These are phyloP conservation scores for Zygothrica quintamaculata DNA, from an alignment of 2,888 invertebrate species.

Conservation along the genomic window DNA sequence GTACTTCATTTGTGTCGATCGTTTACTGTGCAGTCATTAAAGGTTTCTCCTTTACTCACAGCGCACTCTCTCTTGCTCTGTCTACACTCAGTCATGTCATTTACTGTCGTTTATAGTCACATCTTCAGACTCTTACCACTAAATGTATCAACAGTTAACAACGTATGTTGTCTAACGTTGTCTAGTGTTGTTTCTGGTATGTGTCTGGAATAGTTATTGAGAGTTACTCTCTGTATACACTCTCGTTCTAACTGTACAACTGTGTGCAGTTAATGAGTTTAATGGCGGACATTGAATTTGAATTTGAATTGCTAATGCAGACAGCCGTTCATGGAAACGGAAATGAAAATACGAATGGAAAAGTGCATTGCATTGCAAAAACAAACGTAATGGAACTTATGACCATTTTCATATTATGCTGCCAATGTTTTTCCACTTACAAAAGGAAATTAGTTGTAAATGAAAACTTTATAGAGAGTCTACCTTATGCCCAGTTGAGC, in stretches of 20 bases:
- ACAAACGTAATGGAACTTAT: slow-evolving; percentile 23
- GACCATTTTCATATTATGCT: slow-evolving; percentile 41
- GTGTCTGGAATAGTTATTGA: too few species aligned
- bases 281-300: slow-evolving; percentile 62
- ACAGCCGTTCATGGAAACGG: slow-evolving; percentile 60
- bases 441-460: slow-evolving; percentile 50
- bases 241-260: slow-evolving; percentile 24
- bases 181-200: slow-evolving; percentile 12
- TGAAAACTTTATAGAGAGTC: slow-evolving; percentile 22
- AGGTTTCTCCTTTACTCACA: slow-evolving; percentile 6
- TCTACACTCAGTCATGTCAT: neutral
- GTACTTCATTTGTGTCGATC: slow-evolving; percentile 75
- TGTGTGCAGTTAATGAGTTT: slow-evolving; percentile 81
- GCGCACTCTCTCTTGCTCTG: neutral
- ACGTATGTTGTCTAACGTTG: slow-evolving; percentile 25
- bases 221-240: neutral
- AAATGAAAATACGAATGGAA: slow-evolving; percentile 69
- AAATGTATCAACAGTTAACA: slow-evolving; percentile 4
- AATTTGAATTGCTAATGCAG: slow-evolving; percentile 80
- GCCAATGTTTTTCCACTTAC: slow-evolving; percentile 21
- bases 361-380: slow-evolving; percentile 42
- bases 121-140: neutral
- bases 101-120: slow-evolving; percentile 31
- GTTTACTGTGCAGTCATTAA: slow-evolving; percentile 65
- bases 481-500: too few species aligned